These are phyloP conservation scores for Apteryx owenii DNA, from an alignment of 2,113 vertebrate genomes.

Conservation along the genomic window DNA sequence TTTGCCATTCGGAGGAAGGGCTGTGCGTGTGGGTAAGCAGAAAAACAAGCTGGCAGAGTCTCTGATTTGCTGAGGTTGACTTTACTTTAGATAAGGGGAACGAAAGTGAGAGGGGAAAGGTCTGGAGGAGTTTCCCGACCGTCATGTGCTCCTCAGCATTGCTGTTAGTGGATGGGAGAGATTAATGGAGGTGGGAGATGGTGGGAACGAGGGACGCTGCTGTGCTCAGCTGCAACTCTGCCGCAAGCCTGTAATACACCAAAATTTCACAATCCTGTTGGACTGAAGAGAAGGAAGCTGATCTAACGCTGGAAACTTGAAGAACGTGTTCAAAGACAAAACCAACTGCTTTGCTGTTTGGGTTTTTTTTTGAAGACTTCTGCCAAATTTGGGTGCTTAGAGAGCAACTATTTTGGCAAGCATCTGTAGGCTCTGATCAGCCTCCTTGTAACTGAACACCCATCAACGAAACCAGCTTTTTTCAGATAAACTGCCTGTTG, in stretches of 20 bases:
- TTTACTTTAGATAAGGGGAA: neutral
- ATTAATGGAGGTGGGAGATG: neutral
- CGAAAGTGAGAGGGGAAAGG: neutral
- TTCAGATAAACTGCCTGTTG: constrained; percentile 2
- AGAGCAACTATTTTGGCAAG: constrained; percentile 12
- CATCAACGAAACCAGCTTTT: neutral
- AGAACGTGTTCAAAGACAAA: neutral
- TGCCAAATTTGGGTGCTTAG: neutral
- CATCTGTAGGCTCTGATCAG: neutral
- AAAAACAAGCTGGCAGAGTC: neutral
- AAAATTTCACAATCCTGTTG: neutral
- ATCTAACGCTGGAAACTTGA: neutral
- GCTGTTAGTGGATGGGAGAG: neutral
- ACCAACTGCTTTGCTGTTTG: neutral
- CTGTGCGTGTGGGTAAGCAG: neutral
- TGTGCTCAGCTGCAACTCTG: neutral
- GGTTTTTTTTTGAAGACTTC: neutral
- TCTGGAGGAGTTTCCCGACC: neutral
- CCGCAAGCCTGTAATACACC: neutral
- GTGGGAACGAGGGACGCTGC: neutral
- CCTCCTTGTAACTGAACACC: neutral
- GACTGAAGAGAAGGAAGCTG: neutral
- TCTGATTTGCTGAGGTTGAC: neutral
- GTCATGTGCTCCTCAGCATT: accelerated
- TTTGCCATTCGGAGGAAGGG: no score